Base-by-base conservation (phyloP, 1,140 invertebrate species). In the Drosophila malerkotliana region DNA sequence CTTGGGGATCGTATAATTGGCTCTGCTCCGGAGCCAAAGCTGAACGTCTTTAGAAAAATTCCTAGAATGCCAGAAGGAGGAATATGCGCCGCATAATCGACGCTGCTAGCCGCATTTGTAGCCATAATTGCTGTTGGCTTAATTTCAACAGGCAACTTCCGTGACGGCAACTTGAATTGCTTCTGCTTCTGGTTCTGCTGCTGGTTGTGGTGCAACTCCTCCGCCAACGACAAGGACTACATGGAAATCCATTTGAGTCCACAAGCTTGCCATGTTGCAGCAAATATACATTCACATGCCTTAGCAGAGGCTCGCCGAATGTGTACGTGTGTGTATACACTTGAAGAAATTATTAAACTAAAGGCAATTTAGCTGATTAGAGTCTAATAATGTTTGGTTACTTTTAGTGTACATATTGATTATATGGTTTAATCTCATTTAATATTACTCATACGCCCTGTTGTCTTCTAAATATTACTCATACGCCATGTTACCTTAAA, bases 61-160 rank as follows among this genome's bases (percentile, higher is more conserved):
- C 48, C 60, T 61, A 58, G 79, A 83, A 79, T 64, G 78, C 55
- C 58, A 45, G 59, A 10, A 49, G 67, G 14, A 32, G 34, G 44
- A 18, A 26, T 55, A 47, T 74, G 72, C 53, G 30, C 51, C 54
- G 34, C 62, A 75, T 85, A 85, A 85, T 85, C 79, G 81, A 48
- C 69, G 81, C 69, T 85, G 82, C 68, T 81, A 87, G 81, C 78
- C 79, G 64, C 78, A 87, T 81, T 84, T 84, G 77, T 81, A 77
- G 79, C 82, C 78, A 87, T 85, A 87, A 87, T 85, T 87, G 81
- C 81, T 85, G 81, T 85, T 85, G 81, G 81, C 81, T 85, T 85
- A 85, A 85, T 85, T 85, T 85, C 69, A 85, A 85, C 82, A 67
- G 81, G 69, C 82, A 79, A 85, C 81, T 85, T 85, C 81, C 81